A percentile compares a stretch with the other conserved stretches of the same genome.
Conservation (phyloP, 2,797 vertebrate species). For the Enteromius paludinosus region DNA sequence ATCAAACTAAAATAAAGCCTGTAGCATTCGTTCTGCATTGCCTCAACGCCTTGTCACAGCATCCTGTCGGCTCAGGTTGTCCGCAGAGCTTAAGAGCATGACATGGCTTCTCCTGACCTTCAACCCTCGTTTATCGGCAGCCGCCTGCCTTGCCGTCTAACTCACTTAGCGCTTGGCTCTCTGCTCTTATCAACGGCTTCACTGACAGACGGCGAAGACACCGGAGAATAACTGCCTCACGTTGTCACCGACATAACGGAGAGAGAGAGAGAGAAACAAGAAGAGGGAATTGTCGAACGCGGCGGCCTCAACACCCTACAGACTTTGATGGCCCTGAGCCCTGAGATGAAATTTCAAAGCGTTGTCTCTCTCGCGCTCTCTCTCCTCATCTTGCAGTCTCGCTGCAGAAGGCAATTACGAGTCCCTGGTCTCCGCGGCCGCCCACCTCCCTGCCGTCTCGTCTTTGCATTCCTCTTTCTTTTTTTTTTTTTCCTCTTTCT, state of each 20-base stretch:
- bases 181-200: conserved; percentile 37
- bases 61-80: not conserved
- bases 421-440: conserved; percentile 42
- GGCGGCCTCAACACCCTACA: conserved; percentile 32
- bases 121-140: conserved; percentile 24
- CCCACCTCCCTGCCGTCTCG: conserved; percentile 18
- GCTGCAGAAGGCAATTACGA: conserved; percentile 58
- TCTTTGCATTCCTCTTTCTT: conserved; percentile 22
- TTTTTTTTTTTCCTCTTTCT: not conserved
- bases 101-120: conserved; percentile 24
- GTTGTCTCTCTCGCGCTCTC: conserved; percentile 30
- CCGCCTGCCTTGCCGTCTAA: conserved; percentile 10
- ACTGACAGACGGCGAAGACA: conserved; percentile 16
- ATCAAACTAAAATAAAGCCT: conserved; percentile 8
- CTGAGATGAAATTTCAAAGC: conserved; percentile 60
- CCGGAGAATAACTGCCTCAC: conserved; percentile 20
- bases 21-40: not conserved
- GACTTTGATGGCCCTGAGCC: conserved; percentile 34
- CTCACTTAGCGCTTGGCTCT: conserved; percentile 28
- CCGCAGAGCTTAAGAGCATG: not conserved
- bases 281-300: conserved; percentile 44
- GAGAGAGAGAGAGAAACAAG: conserved; percentile 27
- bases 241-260: not conserved
- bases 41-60: not conserved
- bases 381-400: conserved; percentile 46